Base-by-base conservation (phyloP, 2,888 invertebrate genomes). In the Carpatolechia fugitivella region DNA sequence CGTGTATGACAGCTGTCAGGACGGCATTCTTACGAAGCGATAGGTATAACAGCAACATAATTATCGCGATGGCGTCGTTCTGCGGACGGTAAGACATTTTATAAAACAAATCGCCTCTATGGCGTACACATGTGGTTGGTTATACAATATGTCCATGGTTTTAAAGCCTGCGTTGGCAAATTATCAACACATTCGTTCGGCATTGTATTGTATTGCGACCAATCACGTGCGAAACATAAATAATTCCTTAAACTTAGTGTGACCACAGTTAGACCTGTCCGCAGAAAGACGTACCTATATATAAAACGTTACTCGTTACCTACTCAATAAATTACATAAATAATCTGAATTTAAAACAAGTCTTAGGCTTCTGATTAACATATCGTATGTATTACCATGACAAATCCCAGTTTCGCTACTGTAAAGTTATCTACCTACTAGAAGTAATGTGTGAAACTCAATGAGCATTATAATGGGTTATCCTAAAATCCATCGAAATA, bases 291-390 rank as follows among this genome's bases (percentile, higher is more conserved):
- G 75, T 75, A 76, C 74, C 75, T 70, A 78, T 64, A 72, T 62
- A 68, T 68, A 79, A 78, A 77, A 78, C 74, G 72, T 78, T 77
- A 78, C 73, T 69, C 72, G 80, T 80, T 82, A 86, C 83, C 84
- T 87, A 89, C 75, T 78, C 80, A 88, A 87, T 88, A 88, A 88
- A 80, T 88, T 87, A 89, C 81, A 88, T 90, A 90, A 89, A 89
- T 86, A 81, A 88, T 89, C 84, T 88, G 85, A 86, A 85, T 85
- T 84, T 80, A 82, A 88, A 84, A 90, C 85, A 84, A 87, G 83
- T 88, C 88, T 88, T 87, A 88, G 87, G 88, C 86, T 83, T 88
- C 73, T 79, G 78, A 80, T 77, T 78, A 78, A 83, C 78, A 77
- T 77, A 78, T 66, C 60, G 71, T 73, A 70, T 71, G 68, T 72